Base-by-base conservation (phyloP, 2,113 vertebrate species). In the Epinephelus moara region DNA sequence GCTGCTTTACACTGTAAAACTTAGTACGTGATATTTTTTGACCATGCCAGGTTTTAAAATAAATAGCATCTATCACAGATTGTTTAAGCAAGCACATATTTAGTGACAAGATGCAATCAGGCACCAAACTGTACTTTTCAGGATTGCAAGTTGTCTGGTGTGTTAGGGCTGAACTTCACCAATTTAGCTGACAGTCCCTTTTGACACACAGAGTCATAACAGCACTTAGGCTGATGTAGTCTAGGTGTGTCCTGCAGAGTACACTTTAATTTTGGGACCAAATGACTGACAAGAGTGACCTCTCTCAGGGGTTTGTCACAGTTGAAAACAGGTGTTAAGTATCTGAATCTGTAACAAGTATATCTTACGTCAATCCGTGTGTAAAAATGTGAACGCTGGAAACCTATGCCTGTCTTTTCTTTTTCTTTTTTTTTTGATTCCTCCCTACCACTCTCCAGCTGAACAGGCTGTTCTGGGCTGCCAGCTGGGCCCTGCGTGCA, bases 401-500 rank as follows among this genome's bases (percentile, higher is more conserved):
- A 63, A 72, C 8, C 68, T n/a, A 50, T 1, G 68, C 40, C 50
- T 66, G 19, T 17, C 17, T 70, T 7, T 70, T 33, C 2, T 14
- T 14, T 40, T 17, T 62, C 61, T 37, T 75, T 49, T 59, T 59
- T 59, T 37, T 37, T 37, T 37, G 1, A 37, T 37, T 37, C 11
- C 5, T 67, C 25, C 17, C 68, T 18, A 64, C 69, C 37, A 37
- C 73, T 85, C 67, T 82, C 64, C 60, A 88, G 88, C 86, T 88
- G 91, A 90, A 89, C 70, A 14, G 80, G 66, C 80, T 86, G 83
- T 85, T 81, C 89, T 79, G 70, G 89, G 78, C 78, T 84, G 92
- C 92, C 92, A 91, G 90, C 91, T 94, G 91, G 88, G 90, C 73
- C 72, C 77, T 84, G 87, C 52, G 52, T 88, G 86, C 88, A 78